These are phyloP conservation scores for Anhinga anhinga DNA, from an alignment of 2,113 vertebrate species.

Conservation along the genomic window DNA sequence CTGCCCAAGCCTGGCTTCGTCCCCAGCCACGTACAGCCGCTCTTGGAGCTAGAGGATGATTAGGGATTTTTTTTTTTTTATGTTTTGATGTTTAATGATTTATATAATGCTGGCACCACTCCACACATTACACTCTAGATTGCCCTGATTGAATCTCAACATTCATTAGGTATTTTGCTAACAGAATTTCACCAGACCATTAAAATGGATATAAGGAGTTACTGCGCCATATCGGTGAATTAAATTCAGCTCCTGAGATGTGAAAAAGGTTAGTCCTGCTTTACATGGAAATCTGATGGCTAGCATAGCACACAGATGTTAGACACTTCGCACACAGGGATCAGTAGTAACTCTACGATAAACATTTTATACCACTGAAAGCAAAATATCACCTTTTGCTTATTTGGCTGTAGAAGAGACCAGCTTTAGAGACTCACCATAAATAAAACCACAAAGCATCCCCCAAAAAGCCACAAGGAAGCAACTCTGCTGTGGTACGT, in stretches of 20 bases:
- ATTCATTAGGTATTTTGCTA: slow-evolving; percentile 32
- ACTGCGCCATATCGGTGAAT: background rate
- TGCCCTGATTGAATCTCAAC: background rate
- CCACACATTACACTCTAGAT: background rate
- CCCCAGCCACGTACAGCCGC: background rate
- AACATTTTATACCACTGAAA: background rate
- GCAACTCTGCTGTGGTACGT: background rate
- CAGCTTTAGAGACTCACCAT: background rate
- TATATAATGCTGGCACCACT: background rate
- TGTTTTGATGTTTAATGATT: slow-evolving; percentile 7
- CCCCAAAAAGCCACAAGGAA: background rate
- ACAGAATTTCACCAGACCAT: slow-evolving; percentile 22
- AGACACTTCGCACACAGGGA: background rate
- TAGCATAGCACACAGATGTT: background rate
- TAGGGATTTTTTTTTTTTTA: background rate
- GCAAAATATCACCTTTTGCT: background rate
- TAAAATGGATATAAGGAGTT: background rate
- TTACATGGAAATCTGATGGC: background rate
- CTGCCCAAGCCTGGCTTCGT: background rate
- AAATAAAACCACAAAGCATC: background rate
- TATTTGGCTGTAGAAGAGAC: background rate
- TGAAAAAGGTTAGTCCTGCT: background rate
- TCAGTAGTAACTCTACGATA: background rate
- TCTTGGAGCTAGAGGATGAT: background rate
- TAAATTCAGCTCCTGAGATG: background rate